These are phyloP conservation scores for Diuraphis noxia DNA, from an alignment of 1,140 invertebrate genomes.

Conservation along the genomic window DNA sequence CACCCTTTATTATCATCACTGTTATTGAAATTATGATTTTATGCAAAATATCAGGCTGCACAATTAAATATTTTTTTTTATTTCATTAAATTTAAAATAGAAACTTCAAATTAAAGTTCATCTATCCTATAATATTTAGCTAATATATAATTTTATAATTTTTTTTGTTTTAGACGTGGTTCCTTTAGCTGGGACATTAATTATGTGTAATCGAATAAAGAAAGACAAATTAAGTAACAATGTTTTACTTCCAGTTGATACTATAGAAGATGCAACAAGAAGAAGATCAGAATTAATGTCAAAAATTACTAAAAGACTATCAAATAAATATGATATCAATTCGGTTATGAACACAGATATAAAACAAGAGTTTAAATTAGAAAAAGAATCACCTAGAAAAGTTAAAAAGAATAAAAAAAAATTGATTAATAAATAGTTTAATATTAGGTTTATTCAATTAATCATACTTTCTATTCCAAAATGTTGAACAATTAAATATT, in stretches of 20 bases:
- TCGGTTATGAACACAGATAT: no score
- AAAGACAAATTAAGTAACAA: background rate
- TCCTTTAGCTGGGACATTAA: slow-evolving; percentile 7
- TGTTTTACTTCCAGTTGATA: slow-evolving; percentile 16
- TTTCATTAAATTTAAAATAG: background rate
- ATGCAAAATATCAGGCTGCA: background rate
- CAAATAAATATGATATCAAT: slow-evolving; percentile 21
- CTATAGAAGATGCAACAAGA: slow-evolving; percentile 24
- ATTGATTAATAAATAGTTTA: background rate
- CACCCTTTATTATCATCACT: background rate
- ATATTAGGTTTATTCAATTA: no score
- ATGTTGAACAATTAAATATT: background rate
- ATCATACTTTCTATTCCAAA: background rate
- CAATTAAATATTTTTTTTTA: background rate
- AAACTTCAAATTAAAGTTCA: background rate
- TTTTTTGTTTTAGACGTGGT: slow-evolving; percentile 36
- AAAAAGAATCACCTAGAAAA: slow-evolving; percentile 7
- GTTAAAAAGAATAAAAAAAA: slow-evolving; percentile 10
- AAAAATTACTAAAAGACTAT: slow-evolving; percentile 38
- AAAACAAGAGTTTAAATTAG: slow-evolving; percentile 4
- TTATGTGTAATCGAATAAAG: slow-evolving; percentile 8
- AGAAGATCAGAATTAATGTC: slow-evolving; percentile 32
- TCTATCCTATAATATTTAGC: background rate
- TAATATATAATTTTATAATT: background rate
- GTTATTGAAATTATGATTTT: background rate